Evolutionary conservation across 2,888 invertebrate genomes (phyloP), one percentile per base, ranked within the genome.

Genomic region (Rotaria sp.): DNA sequence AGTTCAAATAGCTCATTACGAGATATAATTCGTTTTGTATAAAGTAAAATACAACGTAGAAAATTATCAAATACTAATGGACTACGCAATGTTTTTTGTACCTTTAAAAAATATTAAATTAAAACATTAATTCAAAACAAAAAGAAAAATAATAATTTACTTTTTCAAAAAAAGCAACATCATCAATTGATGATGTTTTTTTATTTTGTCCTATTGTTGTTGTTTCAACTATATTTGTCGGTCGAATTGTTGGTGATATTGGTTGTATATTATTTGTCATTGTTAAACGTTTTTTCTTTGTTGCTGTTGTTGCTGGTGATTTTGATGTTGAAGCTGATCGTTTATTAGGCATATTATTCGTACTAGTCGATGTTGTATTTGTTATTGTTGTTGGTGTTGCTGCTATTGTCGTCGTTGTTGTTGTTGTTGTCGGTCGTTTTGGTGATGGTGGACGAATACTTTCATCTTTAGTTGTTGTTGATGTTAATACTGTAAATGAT

Each of bases 1-100:
- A 98, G 93, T 87, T 94, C 94, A 84, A 97, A 92, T 87, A 98
- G 93, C 91, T 98, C 98, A 87, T 94, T 93, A 88, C 96, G 94
- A 0, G 96, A 96, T 75, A 98, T 94, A 86, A 97, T 94, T 92
- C 97, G 96, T 91, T 96, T 95, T 89, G 96, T 97, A 92, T 95
- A 98, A 41, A 98, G 93, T 8, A 95, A 94, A 87, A 98, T 92
- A 92, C 96, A 96, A 88, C 97, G 94, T 84, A 98, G 92, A 89
- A 98, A 97, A 92, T 97, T 97, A 88, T 96, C 96, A 90, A 97
- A 98, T 0, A 96, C 95, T 88, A 96, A 96, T 87, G 94, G 94
- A 87, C 94, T 94, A 48, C 94, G 93, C 57, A 97, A 92, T 0
- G 96, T 95, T 90, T 95, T 95, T 80, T 96, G 80, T 80, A 80